phyloP scores from a whole-genome alignment of 1,140 invertebrate genomes.

The Drosophila tropicalis region DNA sequence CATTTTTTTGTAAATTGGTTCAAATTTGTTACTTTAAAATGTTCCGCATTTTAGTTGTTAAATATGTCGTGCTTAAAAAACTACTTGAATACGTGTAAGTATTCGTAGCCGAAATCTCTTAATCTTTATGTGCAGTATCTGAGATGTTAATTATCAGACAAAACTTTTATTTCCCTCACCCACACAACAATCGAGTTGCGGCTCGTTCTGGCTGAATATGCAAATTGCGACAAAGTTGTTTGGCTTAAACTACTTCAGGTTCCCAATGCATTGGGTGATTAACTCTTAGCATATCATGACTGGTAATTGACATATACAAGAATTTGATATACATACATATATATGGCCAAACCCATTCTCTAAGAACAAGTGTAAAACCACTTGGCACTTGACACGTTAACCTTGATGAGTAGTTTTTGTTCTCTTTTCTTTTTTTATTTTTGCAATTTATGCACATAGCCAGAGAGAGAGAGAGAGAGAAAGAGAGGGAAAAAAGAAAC shows the following conservation, averaged over 20 bases:
- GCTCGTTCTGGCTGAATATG: conserved; percentile 35
- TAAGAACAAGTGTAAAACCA: conserved; percentile 55
- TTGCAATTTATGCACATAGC: conserved; percentile 2
- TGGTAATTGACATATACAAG: conserved; percentile 44
- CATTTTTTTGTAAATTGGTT: no score
- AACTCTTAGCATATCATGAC: conserved; percentile 16
- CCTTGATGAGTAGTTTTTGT: conserved; percentile 63
- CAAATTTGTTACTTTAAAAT: background rate
- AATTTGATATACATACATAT: conserved; percentile 35
- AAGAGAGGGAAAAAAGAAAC: conserved; percentile 42
- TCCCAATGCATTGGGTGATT: conserved; percentile 26
- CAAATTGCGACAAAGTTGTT: conserved; percentile 33
- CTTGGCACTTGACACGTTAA: conserved; percentile 58
- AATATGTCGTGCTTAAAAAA: background rate
- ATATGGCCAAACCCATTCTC: conserved; percentile 30
- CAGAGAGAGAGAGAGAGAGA: background rate
- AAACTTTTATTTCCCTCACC: background rate
- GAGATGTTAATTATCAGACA: background rate
- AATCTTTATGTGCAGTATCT: background rate
- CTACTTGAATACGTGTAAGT: background rate
- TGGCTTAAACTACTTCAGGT: conserved; percentile 16
- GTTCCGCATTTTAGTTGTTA: background rate
- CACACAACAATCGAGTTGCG: conserved; percentile 28
- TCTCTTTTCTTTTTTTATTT: conserved; percentile 32
- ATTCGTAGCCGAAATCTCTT: background rate